Conservation (phyloP, 2,113 vertebrate species). For the Talpa occidentalis region DNA sequence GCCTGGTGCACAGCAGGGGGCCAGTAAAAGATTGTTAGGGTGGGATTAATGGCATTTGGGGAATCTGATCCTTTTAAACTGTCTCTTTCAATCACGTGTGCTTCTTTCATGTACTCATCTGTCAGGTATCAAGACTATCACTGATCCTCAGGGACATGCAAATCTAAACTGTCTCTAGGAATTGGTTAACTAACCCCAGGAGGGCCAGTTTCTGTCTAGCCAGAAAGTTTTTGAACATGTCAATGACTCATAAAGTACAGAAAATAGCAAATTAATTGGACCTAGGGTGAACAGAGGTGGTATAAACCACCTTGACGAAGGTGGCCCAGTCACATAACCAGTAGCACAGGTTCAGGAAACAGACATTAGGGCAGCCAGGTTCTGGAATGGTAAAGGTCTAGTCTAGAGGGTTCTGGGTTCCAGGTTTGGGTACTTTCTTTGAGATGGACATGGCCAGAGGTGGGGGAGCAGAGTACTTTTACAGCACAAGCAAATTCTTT, state of each 20-base stretch:
- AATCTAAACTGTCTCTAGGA: neutral
- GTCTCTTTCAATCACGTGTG: neutral
- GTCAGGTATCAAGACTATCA: neutral
- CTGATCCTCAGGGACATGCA: neutral
- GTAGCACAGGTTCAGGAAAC: no score
- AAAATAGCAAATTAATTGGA: neutral
- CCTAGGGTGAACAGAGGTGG: neutral
- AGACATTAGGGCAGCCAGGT: no score
- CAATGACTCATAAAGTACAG: neutral
- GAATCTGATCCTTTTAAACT: neutral
- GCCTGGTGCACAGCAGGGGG: neutral
- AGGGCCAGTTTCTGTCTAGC: neutral
- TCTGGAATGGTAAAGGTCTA: neutral
- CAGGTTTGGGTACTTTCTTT: fast-evolving
- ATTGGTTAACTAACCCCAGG: neutral
- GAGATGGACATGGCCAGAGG: neutral
- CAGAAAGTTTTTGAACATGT: neutral
- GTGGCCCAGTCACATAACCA: neutral
- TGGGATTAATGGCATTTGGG: neutral
- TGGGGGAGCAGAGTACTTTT: neutral
- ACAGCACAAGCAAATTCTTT: neutral
- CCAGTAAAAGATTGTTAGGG: neutral
- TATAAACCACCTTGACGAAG: neutral
- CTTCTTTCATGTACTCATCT: neutral
- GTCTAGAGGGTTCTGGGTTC: neutral